Percentiles rank a stretch among this genome's conserved stretches.
These are phyloP conservation scores for Gadus macrocephalus DNA, from an alignment of 2,113 vertebrate genomes.

Conservation along the genomic window DNA sequence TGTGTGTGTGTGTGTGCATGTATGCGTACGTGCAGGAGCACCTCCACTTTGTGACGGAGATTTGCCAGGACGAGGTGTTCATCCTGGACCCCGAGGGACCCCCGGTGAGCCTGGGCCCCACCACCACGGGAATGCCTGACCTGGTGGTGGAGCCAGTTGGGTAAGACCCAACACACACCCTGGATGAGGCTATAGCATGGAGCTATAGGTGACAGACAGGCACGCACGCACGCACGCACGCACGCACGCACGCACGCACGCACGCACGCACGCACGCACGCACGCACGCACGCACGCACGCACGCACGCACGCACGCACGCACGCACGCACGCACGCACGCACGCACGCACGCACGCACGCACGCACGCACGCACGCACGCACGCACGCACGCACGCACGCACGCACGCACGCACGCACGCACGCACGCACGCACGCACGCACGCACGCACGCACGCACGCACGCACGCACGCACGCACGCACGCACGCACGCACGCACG, in stretches of 20 bases:
- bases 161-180: constrained; percentile 54
- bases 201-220: background rate
- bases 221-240: background rate
- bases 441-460: background rate
- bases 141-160: constrained; percentile 90
- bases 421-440: background rate
- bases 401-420: background rate
- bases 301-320: background rate
- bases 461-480: background rate
- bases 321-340: background rate
- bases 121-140: constrained; percentile 87
- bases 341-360: background rate
- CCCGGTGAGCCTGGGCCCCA: constrained; percentile 66
- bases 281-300: background rate
- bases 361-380: background rate
- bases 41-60: constrained; percentile 97
- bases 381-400: background rate
- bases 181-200: too few relatives aligned
- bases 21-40: constrained; percentile 80
- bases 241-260: background rate
- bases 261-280: background rate
- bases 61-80: constrained; percentile 96
- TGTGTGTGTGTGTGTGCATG: background rate
- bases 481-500: background rate
- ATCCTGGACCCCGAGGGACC: constrained; percentile 90